Percentiles rank a stretch among this genome's conserved stretches.
Evolutionary conservation across 2,797 vertebrate species (phyloP).

Genomic region (Alexandromys oeconomus): DNA sequence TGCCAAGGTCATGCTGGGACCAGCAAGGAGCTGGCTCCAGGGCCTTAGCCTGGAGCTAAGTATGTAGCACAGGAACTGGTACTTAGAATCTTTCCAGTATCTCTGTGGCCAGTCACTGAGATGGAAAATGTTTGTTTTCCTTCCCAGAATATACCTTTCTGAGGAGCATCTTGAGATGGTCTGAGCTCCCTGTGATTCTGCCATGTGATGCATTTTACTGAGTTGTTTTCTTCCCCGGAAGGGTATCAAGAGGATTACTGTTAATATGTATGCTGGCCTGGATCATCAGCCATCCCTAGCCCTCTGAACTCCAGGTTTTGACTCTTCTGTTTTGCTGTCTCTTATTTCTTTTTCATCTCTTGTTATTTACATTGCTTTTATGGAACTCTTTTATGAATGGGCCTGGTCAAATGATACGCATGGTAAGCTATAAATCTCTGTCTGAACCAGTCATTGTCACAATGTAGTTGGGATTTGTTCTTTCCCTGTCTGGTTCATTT

Average conservation of each 20-base stretch:
- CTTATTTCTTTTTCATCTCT: not conserved
- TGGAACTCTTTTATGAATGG: not conserved
- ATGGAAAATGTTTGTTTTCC: not conserved
- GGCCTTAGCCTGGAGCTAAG: not conserved
- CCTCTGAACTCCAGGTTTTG: not conserved
- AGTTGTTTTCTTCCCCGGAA: not conserved
- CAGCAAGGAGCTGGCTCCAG: too few species aligned
- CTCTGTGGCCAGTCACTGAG: not conserved
- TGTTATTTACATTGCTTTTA: not conserved
- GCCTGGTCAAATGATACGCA: too few species aligned
- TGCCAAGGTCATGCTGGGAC: not conserved
- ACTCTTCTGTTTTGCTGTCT: not conserved
- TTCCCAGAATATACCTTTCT: not conserved
- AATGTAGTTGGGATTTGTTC: not conserved
- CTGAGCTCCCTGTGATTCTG: not conserved
- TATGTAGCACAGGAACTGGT: not conserved
- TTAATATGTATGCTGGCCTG: not conserved
- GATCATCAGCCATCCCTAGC: not conserved
- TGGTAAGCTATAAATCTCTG: not conserved
- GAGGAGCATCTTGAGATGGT: not conserved
- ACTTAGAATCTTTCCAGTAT: not conserved
- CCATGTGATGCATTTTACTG: not conserved
- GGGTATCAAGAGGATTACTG: not conserved
- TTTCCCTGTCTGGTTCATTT: not conserved
- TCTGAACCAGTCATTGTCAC: not conserved